These are phyloP conservation scores for Kryptolebias marmoratus DNA, from an alignment of 2,113 vertebrate genomes.

Conservation along the genomic window DNA sequence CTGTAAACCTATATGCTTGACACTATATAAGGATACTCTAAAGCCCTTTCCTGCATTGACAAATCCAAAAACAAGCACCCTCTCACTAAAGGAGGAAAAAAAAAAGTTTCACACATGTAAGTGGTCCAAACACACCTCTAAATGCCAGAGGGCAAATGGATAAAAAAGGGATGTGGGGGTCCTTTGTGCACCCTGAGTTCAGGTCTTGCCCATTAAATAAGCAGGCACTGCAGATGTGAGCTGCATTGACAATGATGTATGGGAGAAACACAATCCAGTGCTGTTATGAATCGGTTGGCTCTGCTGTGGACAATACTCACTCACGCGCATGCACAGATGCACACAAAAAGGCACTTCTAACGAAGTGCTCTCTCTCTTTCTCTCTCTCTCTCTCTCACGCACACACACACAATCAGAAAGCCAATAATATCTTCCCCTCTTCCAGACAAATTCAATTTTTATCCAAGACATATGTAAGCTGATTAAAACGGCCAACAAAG, in stretches of 20 bases:
- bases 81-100: conserved; percentile 7
- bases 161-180: conserved; percentile 49
- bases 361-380: background rate
- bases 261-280: conserved; percentile 65
- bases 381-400: conserved; percentile 15
- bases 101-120: conserved; percentile 27
- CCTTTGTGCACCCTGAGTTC: conserved; percentile 63
- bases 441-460: conserved; percentile 73
- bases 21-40: background rate
- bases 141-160: conserved; percentile 66
- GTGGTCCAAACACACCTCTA: conserved; percentile 31
- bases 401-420: conserved; percentile 51
- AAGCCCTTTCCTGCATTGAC: background rate
- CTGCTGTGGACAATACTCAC: conserved; percentile 50
- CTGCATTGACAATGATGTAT: conserved; percentile 80
- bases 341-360: conserved; percentile 36
- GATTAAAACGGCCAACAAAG: conserved; percentile 68
- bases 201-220: conserved; percentile 78
- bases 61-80: conserved; percentile 2
- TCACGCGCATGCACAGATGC: conserved; percentile 14
- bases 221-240: conserved; percentile 72
- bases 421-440: conserved; percentile 65
- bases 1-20: background rate
- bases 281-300: conserved; percentile 67
- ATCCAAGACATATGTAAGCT: conserved; percentile 70